Evolutionary conservation across 2,113 vertebrate species (phyloP).

Genomic region (Pantherophis guttatus): DNA sequence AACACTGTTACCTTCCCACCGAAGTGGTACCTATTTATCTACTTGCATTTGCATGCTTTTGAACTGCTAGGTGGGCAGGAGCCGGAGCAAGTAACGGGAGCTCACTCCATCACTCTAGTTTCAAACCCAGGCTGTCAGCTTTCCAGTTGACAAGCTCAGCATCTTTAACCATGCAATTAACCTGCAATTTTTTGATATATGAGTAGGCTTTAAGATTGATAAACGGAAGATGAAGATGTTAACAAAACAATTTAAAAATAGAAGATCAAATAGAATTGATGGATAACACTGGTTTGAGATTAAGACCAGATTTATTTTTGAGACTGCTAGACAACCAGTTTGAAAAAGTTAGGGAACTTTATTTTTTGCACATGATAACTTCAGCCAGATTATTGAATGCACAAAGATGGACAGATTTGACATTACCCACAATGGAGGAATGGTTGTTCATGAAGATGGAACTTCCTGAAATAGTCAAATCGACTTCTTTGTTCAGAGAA

Average conservation of each 20-base stretch:
- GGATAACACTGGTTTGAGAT: not conserved
- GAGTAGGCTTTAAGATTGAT: not conserved
- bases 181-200: not conserved
- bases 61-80: not conserved
- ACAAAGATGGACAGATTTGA: not conserved
- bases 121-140: not conserved
- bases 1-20: not conserved
- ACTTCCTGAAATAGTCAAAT: not conserved
- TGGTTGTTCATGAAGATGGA: not conserved
- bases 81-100: not conserved
- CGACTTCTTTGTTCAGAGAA: not conserved
- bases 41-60: not conserved
- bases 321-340: not conserved
- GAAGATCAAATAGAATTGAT: not conserved
- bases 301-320: not conserved
- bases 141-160: not conserved
- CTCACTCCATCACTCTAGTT: not conserved
- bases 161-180: not conserved
- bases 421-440: not conserved
- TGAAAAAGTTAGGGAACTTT: not conserved
- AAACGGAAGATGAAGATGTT: not conserved
- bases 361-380: not conserved
- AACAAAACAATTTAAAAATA: not conserved
- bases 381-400: not conserved
- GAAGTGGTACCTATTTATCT: not conserved